phyloP scores from a whole-genome alignment of 2,113 vertebrate species.

The Marcusenius ussheri region DNA sequence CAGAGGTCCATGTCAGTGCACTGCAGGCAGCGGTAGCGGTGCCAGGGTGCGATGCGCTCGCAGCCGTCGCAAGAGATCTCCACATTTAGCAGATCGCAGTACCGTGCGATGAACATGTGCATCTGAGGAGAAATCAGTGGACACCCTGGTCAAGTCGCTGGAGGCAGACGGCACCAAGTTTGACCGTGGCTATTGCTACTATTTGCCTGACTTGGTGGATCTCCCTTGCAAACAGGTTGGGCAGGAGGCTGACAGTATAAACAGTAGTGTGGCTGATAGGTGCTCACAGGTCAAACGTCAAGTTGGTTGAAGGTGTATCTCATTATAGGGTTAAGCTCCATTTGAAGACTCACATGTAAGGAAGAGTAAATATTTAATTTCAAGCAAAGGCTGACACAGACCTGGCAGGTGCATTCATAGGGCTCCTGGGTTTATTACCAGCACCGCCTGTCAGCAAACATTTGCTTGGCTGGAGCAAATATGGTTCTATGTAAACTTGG shows the following conservation, averaged over 20 bases:
- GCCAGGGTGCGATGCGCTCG: constrained; percentile 88
- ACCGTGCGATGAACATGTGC: constrained; percentile 98
- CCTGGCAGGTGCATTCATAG: background rate
- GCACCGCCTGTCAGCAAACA: background rate
- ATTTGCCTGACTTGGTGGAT: background rate
- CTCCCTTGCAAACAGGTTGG: background rate
- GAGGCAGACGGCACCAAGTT: background rate
- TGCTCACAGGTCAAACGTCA: background rate
- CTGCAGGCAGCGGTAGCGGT: constrained; percentile 91
- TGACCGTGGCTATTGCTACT: too few relatives aligned
- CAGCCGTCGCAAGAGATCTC: constrained; percentile 96
- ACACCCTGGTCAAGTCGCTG: background rate
- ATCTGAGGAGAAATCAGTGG: constrained; percentile 59
- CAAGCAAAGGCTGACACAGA: background rate
- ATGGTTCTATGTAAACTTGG: background rate
- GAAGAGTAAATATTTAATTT: constrained; percentile 18
- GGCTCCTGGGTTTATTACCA: background rate
- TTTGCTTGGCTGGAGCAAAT: background rate
- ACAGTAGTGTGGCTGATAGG: background rate
- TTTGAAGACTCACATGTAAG: background rate
- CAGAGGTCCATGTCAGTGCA: constrained; percentile 97
- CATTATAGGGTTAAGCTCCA: background rate
- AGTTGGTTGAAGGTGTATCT: background rate
- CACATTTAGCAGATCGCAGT: constrained; percentile 87
- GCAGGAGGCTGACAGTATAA: background rate